Evolutionary conservation across 2,113 vertebrate genomes (phyloP), one percentile per base, ranked within the genome.

Genomic region (Misgurnus mizolepis): DNA sequence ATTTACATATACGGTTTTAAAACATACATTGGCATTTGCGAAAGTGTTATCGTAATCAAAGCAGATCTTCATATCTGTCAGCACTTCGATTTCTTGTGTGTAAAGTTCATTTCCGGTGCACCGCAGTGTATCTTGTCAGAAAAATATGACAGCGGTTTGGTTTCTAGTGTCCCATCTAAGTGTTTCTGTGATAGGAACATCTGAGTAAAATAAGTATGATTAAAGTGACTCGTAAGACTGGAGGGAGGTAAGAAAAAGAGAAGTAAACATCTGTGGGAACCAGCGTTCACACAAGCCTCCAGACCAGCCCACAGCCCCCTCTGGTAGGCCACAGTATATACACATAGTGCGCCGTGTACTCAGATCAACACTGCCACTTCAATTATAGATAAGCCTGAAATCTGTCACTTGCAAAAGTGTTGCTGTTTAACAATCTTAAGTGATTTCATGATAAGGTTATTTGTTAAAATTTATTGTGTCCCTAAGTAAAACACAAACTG

Each of bases 251-350:
- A 72, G 47, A 85, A 69, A 82, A 79, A 76, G 70, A 80, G 80
- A 85, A 77, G 77, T 80, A 40, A 9, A 79, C 40, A 67, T 72
- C 61, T 39, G 80, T 82, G 84, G 71, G 84, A 85, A 85, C 47
- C 5, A n/a, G 69, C 34, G 12, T 71, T 79, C 68, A 56, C 7
- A 49, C 72, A 18, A 68, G 72, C 74, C 84, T 81, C 65, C 84
- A 85, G 72, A 41, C 67, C n/a, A 82, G 83, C 70, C 80, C 83
- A 79, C 83, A 82, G 53, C 56, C 50, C 39, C 60, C 17, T 69
- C 75, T 67, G 62, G 72, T 64, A 71, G 61, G 43, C 53, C 72
- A 66, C 60, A 81, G 74, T 70, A 69, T 34, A 55, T 67, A 56
- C 61, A 73, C 65, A 34, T 12, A 61, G n/a, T 39, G 17, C 40